phyloP scores from a whole-genome alignment of 2,888 invertebrate genomes.

The Malthinus seriepunctatus region DNA sequence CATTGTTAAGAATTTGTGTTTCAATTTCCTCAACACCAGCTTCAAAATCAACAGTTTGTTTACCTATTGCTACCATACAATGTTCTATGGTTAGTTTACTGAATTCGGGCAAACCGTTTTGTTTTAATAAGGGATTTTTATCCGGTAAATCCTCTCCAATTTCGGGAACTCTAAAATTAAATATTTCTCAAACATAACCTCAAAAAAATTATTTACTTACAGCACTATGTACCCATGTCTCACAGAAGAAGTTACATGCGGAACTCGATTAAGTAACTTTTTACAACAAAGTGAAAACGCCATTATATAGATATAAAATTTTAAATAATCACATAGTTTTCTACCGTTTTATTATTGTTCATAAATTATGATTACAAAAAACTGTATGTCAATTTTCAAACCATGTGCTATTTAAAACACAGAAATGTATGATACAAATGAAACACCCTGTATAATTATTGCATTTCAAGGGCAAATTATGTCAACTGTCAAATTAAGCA shows the following conservation, averaged over 20 bases:
- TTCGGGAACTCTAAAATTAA: conserved; percentile 70
- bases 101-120: conserved; percentile 79
- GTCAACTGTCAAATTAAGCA: too few relatives aligned
- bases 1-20: conserved; percentile 54
- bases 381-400: too few relatives aligned
- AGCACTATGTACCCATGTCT: conserved; percentile 68
- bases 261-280: conserved; percentile 41
- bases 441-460: too few relatives aligned
- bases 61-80: conserved; percentile 82
- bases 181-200: conserved; percentile 19
- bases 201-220: conserved; percentile 58
- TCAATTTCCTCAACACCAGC: conserved; percentile 73
- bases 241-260: conserved; percentile 23
- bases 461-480: too few relatives aligned
- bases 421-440: too few relatives aligned
- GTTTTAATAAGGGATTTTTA: conserved; percentile 73
- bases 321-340: not conserved
- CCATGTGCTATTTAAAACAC: too few relatives aligned
- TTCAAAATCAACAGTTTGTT: conserved; percentile 81
- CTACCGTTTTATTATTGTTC: not conserved
- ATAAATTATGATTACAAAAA: not conserved
- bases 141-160: conserved; percentile 81
- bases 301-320: conserved; percentile 38
- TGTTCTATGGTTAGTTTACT: conserved; percentile 79
- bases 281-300: conserved; percentile 51